Evolutionary conservation across 2,797 vertebrate genomes (phyloP), one percentile per base, ranked within the genome.

Genomic region (Distichodus sexfasciatus): DNA sequence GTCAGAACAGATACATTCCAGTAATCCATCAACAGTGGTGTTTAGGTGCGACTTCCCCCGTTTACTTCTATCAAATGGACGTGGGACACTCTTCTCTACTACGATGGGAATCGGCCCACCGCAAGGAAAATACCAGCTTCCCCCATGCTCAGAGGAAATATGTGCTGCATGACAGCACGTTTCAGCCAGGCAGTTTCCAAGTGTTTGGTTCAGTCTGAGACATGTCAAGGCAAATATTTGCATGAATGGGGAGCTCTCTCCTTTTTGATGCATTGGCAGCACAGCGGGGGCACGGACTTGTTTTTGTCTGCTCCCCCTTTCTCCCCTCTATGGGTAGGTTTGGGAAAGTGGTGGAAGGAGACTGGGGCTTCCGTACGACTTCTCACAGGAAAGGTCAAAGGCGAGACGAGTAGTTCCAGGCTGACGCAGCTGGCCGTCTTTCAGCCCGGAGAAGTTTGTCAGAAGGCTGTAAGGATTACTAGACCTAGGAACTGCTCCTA

Each of bases 131-230:
- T 81, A 88, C 31, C 72, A 79, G 77, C 80, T 75, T 3, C 46
- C 78, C 76, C 74, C 74, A 78, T 74, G 73, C 48, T 76, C 74
- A 83, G 72, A 64, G 77, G 57, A 84, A 75, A 83, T 88, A 88
- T 87, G 84, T 86, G 66, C 77, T 78, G 67, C 82, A 76, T 88
- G 87, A 88, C 85, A 87, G 84, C 71, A 60, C 36, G 5, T 89
- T 88, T 90, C 84, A 89, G 69, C 64, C 70, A 80, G 82, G 75
- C 65, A 73, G 28, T 83, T 84, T 84, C 68, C 78, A 89, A 80
- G 81, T 81, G 75, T 82, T 76, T 71, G 82, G 77, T 71, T 73
- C 53, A 75, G 78, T 83, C 58, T 0, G 65, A 79, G 67, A 81
- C 73, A 77, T 57, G 71, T 73, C 83, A 79, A 85, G 74, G 68